Evolutionary conservation across 2,888 invertebrate species (phyloP).

Genomic region (Mythimna ferrago): DNA sequence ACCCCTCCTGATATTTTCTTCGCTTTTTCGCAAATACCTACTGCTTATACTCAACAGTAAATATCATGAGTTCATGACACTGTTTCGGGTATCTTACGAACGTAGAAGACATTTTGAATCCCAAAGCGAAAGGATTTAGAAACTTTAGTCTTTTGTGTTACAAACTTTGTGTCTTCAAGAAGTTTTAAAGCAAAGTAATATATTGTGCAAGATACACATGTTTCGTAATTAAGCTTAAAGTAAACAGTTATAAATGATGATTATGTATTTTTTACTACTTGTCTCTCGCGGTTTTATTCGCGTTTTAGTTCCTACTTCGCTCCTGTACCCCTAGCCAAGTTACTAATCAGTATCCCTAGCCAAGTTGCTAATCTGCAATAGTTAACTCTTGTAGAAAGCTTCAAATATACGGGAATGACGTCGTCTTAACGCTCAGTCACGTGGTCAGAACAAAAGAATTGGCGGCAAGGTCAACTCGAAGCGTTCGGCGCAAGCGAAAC

Average conservation of each 20-base stretch:
- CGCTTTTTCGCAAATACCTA: neutral
- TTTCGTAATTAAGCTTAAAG: conserved; percentile 24
- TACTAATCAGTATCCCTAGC: too few relatives aligned
- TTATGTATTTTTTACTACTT: too few relatives aligned
- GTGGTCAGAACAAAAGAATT: too few relatives aligned
- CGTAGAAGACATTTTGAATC: conserved; percentile 20
- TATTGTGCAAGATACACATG: conserved; percentile 37
- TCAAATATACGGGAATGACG: too few relatives aligned
- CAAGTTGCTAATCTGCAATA: too few relatives aligned
- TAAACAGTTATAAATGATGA: conserved; percentile 22
- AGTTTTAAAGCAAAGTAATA: conserved; percentile 38
- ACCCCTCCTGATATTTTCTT: neutral
- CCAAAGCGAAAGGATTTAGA: conserved; percentile 27
- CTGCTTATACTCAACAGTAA: neutral
- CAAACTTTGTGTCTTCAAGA: conserved; percentile 30
- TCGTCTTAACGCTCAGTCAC: too few relatives aligned
- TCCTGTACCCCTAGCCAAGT: too few relatives aligned
- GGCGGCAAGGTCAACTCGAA: too few relatives aligned
- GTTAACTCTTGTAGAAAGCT: too few relatives aligned
- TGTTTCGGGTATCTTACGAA: neutral
- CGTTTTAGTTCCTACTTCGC: too few relatives aligned
- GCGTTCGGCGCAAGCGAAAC: too few relatives aligned
- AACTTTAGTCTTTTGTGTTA: conserved; percentile 28
- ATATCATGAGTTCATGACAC: conserved; percentile 1
- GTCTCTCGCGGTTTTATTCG: too few relatives aligned